A percentile compares a stretch with the other conserved stretches of the same genome.
Conservation (phyloP, 2,888 invertebrate species). For the Thyatira batis region DNA sequence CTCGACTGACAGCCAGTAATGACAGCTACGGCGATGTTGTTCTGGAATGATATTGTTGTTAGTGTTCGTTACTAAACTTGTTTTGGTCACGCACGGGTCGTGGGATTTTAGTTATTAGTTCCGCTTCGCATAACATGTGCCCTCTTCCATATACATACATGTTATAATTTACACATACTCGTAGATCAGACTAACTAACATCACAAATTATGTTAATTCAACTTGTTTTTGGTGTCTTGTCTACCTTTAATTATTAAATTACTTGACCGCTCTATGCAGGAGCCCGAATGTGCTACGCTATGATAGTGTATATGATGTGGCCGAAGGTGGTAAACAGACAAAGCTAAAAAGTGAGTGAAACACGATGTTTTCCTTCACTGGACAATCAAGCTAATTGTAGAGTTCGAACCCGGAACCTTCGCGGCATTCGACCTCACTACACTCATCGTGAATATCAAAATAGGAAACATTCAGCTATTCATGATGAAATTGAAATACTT, state of each 20-base stretch:
- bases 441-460: no score
- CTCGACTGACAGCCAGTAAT: constrained; percentile 20
- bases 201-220: background rate
- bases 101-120: constrained; percentile 64
- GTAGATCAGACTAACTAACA: background rate
- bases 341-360: no score
- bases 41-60: constrained; percentile 33
- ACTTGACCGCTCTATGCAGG: background rate
- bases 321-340: no score
- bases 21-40: constrained; percentile 12
- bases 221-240: background rate
- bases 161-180: constrained; percentile 16
- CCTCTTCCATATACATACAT: constrained; percentile 34
- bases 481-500: no score
- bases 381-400: no score
- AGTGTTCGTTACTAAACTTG: constrained; percentile 52
- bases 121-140: constrained; percentile 54
- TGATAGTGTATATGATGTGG: no score
- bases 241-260: background rate
- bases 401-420: no score
- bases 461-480: no score
- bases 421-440: no score
- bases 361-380: no score
- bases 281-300: no score
- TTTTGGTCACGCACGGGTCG: constrained; percentile 55